Evolutionary conservation across 1,140 invertebrate genomes (phyloP).

Genomic region (Drosophila murphyi): DNA sequence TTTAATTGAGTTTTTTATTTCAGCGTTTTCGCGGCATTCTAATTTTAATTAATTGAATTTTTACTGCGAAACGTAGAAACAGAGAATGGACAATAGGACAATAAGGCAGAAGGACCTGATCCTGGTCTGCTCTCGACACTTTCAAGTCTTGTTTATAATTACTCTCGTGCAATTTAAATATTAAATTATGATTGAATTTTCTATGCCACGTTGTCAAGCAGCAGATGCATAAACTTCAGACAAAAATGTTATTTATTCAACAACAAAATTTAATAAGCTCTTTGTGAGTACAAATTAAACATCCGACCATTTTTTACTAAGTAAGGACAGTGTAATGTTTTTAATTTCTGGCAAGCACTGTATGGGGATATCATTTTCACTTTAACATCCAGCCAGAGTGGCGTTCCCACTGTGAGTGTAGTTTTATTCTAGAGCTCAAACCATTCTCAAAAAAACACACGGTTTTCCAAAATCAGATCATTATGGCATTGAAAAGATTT

Average conservation of each 20-base stretch:
- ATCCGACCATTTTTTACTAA: too few species aligned
- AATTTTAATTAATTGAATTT: slow-evolving; percentile 40
- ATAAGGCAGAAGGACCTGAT: not conserved
- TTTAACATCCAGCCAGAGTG: too few species aligned
- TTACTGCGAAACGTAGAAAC: slow-evolving; percentile 12
- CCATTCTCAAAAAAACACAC: too few species aligned
- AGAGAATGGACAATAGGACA: not conserved
- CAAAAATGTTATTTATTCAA: slow-evolving; percentile 19
- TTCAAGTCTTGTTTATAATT: slow-evolving; percentile 27
- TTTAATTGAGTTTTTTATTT: slow-evolving; percentile 39
- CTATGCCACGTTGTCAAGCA: not conserved
- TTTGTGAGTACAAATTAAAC: too few species aligned
- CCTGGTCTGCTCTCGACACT: slow-evolving; percentile 34
- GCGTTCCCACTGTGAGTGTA: too few species aligned
- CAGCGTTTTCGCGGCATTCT: slow-evolving; percentile 12
- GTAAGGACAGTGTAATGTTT: too few species aligned
- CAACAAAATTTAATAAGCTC: not conserved
- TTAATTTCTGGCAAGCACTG: too few species aligned
- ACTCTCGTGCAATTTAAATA: slow-evolving; percentile 23
- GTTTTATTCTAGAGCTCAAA: too few species aligned
- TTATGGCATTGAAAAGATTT: too few species aligned
- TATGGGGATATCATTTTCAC: too few species aligned
- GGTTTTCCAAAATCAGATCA: too few species aligned
- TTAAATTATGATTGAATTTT: slow-evolving; percentile 26
- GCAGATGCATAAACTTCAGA: slow-evolving; percentile 1